Conservation (phyloP, 2,113 vertebrate species). For the Meleagris gallopavo region DNA sequence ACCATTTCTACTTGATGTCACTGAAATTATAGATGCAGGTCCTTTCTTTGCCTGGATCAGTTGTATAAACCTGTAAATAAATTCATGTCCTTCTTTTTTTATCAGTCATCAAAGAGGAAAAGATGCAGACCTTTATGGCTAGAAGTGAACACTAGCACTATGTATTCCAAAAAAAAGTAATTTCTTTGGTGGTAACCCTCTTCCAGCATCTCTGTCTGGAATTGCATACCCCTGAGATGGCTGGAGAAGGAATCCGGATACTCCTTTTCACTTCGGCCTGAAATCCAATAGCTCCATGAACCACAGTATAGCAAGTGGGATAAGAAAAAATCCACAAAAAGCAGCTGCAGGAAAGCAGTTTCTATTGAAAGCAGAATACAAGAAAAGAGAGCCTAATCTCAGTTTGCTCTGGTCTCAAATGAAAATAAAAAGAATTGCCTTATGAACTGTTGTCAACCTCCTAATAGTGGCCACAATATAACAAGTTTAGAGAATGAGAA, state of each 20-base stretch:
- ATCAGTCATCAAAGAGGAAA: background rate
- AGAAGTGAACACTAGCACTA: background rate
- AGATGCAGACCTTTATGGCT: background rate
- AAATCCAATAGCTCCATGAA: constrained; percentile 23
- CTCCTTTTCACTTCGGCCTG: background rate
- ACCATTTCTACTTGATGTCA: background rate
- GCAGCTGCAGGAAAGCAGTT: constrained; percentile 3
- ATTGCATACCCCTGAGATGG: background rate
- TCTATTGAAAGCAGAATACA: background rate
- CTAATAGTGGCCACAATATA: background rate
- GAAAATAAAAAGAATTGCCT: background rate
- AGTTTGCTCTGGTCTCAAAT: background rate
- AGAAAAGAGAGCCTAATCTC: background rate
- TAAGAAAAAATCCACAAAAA: constrained; percentile 1
- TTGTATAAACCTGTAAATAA: background rate
- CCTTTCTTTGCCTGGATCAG: background rate
- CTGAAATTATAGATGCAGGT: background rate
- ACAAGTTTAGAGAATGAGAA: background rate
- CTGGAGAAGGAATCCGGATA: background rate
- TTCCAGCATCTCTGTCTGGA: background rate
- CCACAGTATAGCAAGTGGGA: background rate
- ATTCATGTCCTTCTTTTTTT: background rate
- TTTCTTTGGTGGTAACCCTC: background rate
- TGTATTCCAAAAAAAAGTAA: background rate
- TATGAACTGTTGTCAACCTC: constrained; percentile 10